Base-by-base conservation (phyloP, 1,140 invertebrate species). In the Procambarus virginalis region DNA sequence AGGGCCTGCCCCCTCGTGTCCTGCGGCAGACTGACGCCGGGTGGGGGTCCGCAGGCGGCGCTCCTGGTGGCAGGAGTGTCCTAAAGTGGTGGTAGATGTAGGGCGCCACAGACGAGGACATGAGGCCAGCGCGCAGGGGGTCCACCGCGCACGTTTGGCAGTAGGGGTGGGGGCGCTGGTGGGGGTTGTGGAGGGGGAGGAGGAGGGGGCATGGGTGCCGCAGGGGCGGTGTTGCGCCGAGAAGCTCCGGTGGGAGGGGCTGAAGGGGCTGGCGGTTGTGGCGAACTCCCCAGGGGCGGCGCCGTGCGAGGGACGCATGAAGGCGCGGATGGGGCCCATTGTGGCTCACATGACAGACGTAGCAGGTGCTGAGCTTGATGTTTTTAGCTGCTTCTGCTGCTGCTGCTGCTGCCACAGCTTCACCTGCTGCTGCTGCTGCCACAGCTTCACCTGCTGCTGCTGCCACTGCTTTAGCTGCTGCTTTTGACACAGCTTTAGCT, bases 281-380 rank as follows among this genome's bases (percentile, higher is more conserved):
- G 46, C 73, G n/a, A 82, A 89, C n/a, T 89, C 70, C 45, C 82
- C 88, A 45, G 88, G 81, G 75, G 81, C 88, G 88, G 82, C 49
- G 58, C 58, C 78, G 48, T 81, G 82, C 4, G 88, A 84, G 20
- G 81, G 88, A 2, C 88, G 81, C 34, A 45, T 75, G 73, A 89
- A 89, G 58, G 88, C 88, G n/a, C 88, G 88, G 17, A 89, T 83
- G n/a, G 88, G 88, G 17, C 88, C 88, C 88, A 89, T 89, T 46
- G 68, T 84, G 22, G 14, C 84, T 85, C 34, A 76, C 22, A 76
- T 85, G 70, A 34, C 68, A 20, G 60, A 10, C 12, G 20, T 4
- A 20, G 12, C 55, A 58, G 55, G 8, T 58, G 6, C 12, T 58
- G 55, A 9, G 6, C 12, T 58, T 6, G 55, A 9, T 58, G 6